A percentile compares a stretch with the other conserved stretches of the same genome.
phyloP scores from a whole-genome alignment of 2,888 invertebrate genomes.

The Ectemnius continuus region DNA sequence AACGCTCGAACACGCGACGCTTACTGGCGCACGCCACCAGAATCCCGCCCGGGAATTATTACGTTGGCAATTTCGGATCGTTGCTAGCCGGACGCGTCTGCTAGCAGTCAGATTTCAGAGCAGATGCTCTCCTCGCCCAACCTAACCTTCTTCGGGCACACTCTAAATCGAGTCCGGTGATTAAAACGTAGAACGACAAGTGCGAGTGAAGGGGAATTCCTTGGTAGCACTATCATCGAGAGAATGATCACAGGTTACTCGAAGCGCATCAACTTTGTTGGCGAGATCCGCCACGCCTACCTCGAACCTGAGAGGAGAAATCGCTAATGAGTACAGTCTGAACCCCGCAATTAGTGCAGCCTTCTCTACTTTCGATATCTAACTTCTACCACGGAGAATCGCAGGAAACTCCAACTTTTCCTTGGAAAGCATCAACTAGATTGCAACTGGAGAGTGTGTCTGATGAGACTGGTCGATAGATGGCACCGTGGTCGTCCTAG shows the following conservation, averaged over 20 bases:
- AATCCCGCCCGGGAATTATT: constrained; percentile 26
- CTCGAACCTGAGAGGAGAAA: constrained; percentile 18
- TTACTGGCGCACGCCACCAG: constrained; percentile 18
- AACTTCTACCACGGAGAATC: too few species aligned
- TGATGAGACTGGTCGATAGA: too few species aligned
- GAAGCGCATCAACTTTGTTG: constrained; percentile 19
- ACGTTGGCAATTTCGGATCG: constrained; percentile 47
- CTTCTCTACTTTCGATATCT: too few species aligned
- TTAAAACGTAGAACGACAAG: neutral
- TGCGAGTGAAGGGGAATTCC: neutral
- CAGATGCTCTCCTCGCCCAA: constrained; percentile 37
- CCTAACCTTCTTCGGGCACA: too few species aligned
- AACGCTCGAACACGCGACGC: constrained; percentile 55
- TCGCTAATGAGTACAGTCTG: constrained; percentile 15
- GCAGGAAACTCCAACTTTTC: too few species aligned
- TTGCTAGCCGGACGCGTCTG: constrained; percentile 10
- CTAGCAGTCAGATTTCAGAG: constrained; percentile 42
- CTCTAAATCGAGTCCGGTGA: too few species aligned
- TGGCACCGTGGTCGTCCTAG: too few species aligned
- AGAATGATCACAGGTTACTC: constrained; percentile 5
- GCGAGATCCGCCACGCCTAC: constrained; percentile 29
- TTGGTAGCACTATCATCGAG: too few species aligned
- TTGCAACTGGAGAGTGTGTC: too few species aligned
- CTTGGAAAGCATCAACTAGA: too few species aligned
- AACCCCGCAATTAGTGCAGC: constrained; percentile 13